Evolutionary conservation across 2,113 vertebrate species (phyloP).

Genomic region (Sceloporus tristichus): DNA sequence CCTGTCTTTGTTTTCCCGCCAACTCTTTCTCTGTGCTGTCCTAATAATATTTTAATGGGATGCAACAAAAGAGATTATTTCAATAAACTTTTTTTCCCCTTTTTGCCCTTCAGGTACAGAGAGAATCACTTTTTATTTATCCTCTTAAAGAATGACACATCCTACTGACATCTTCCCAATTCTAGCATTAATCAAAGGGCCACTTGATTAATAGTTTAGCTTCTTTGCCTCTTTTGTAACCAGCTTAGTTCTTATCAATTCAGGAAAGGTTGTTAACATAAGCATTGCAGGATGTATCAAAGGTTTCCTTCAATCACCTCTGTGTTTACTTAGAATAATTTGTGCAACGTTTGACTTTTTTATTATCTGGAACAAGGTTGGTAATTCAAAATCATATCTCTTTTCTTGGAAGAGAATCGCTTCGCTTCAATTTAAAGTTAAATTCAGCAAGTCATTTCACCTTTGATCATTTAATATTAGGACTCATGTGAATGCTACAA

Average conservation of each 20-base stretch:
- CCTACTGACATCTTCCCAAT: constrained; percentile 69
- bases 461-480: background rate
- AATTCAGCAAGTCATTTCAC: constrained; percentile 14
- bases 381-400: constrained; percentile 13
- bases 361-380: constrained; percentile 14
- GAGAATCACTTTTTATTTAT: constrained; percentile 69
- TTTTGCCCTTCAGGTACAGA: constrained; percentile 55
- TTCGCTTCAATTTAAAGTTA: background rate
- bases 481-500: background rate
- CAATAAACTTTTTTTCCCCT: constrained; percentile 59
- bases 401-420: background rate
- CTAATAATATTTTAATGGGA: constrained; percentile 71
- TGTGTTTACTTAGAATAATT: constrained; percentile 10
- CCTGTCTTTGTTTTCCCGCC: constrained; percentile 58
- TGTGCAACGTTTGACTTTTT: background rate
- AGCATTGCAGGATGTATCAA: constrained; percentile 51
- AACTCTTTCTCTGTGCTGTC: constrained; percentile 56
- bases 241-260: constrained; percentile 56
- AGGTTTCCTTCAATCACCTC: constrained; percentile 31
- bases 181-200: constrained; percentile 26
- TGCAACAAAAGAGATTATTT: constrained; percentile 57
- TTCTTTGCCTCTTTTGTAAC: constrained; percentile 59
- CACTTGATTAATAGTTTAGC: constrained; percentile 53
- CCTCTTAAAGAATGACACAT: constrained; percentile 62
- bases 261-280: constrained; percentile 64